Base-by-base conservation (phyloP, 2,797 vertebrate species). In the Pangasius macronema region DNA sequence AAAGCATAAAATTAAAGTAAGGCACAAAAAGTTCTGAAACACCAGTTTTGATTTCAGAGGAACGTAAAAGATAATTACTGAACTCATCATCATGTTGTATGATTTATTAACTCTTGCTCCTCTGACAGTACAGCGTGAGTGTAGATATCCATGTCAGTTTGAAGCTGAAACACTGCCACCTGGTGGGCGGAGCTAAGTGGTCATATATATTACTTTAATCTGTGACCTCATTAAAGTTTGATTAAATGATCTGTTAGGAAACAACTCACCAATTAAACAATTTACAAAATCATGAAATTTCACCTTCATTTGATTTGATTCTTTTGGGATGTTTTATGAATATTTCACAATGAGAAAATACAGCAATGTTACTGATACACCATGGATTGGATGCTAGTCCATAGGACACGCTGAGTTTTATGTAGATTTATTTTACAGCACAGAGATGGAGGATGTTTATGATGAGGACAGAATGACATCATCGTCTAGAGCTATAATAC, bases 81-180 rank as follows among this genome's bases (percentile, higher is more conserved):
- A 27, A 13, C 2, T 73, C 10, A 3, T 46, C 5, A 46, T 46
- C 39, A 30, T 51, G 27, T 24, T 51, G 46, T 7, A 30, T 30
- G 73, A 51, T n/a, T 76, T 73, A 46, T 49, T 1, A 77, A 27
- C 5, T 33, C 5, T 14, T 53, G 46, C 27, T 76, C 27, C 72
- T 75, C 39, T 51, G 27, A 53, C 30, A 79, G 9, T 51, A 72
- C 36, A 24, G 73, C 1, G 73, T 39, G 16, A 59, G 4, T 22
- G 33, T 11, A 5, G 36, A 75, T 75, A 57, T 22, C 16, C 53
- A 3, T 16, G 24, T 8, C n/a, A 33, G 76, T 57, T 4, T 57
- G 13, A 22, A 36, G 53, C 22, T 61, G 22, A 82, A 82, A 82
- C 79, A 61, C 36, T 61, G 79, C 55, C 79, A 79, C 79, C 55